Conservation (phyloP, 2,113 vertebrate genomes). For the Seriola rivoliana region DNA sequence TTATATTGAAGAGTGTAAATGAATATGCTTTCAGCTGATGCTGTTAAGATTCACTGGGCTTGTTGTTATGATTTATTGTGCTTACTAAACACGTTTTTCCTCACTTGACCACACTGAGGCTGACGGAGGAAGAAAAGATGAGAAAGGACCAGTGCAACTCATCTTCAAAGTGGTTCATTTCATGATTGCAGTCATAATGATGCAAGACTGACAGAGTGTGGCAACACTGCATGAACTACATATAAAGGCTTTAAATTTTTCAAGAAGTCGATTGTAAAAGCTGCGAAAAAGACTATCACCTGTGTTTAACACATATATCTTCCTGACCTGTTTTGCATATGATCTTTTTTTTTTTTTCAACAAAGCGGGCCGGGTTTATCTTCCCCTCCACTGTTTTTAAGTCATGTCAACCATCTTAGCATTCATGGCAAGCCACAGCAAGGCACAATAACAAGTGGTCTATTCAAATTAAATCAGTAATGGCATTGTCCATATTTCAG, state of each 20-base stretch:
- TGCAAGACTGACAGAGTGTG: conserved; percentile 44
- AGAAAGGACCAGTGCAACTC: conserved; percentile 31
- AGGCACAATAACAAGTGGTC: conserved; percentile 83
- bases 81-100: conserved; percentile 70
- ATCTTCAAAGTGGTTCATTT: conserved; percentile 65
- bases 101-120: conserved; percentile 58
- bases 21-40: conserved; percentile 65
- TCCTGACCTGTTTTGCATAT: conserved; percentile 65
- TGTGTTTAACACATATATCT: conserved; percentile 42
- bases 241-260: conserved; percentile 6
- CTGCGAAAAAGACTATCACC: conserved; percentile 19
- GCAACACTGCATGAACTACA: conserved; percentile 28
- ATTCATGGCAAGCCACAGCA: conserved; percentile 69
- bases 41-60: conserved; percentile 58
- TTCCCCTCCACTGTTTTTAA: conserved; percentile 53
- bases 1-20: conserved; percentile 67
- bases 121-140: conserved; percentile 35
- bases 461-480: conserved; percentile 87
- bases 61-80: conserved; percentile 73
- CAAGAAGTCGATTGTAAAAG: conserved; percentile 9
- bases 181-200: conserved; percentile 60
- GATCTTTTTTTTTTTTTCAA: conserved; percentile 42
- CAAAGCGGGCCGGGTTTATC: conserved; percentile 60
- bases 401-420: conserved; percentile 67
- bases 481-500: conserved; percentile 87